Percentiles rank a stretch among this genome's conserved stretches.
Conservation (phyloP, 1,140 invertebrate species). For the Drosophila parabipectinata region DNA sequence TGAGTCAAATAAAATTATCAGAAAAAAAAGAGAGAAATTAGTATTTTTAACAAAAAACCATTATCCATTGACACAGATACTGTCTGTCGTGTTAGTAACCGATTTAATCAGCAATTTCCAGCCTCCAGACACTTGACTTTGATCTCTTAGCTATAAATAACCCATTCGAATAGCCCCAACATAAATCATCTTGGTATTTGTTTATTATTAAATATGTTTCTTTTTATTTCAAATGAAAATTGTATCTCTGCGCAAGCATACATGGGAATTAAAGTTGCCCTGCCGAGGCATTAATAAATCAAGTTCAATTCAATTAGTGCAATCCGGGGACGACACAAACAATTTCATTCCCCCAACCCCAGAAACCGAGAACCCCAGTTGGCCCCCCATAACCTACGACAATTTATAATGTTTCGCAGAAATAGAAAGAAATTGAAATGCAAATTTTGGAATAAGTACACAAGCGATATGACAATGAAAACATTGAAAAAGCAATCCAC, state of each 20-base stretch:
- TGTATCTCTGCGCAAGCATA: background rate
- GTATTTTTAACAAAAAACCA: background rate
- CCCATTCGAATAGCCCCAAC: constrained; percentile 25
- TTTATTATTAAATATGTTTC: constrained; percentile 37
- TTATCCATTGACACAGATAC: constrained; percentile 10
- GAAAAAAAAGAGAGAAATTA: background rate
- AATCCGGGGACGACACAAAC: constrained; percentile 53
- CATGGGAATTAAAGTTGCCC: constrained; percentile 60
- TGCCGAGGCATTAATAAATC: constrained; percentile 67
- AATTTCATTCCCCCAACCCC: constrained; percentile 29
- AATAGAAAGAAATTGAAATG: constrained; percentile 49
- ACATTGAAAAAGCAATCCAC: constrained; percentile 61
- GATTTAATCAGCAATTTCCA: constrained; percentile 21
- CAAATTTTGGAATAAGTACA: constrained; percentile 22
- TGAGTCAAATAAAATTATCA: background rate
- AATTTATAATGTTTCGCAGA: constrained; percentile 66
- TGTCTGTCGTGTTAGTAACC: constrained; percentile 7
- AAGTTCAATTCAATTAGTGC: constrained; percentile 81
- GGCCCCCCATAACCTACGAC: constrained; percentile 76
- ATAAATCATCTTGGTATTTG: constrained; percentile 58
- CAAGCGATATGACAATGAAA: constrained; percentile 34
- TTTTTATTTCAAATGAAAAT: constrained; percentile 6
- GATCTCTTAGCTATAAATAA: constrained; percentile 51
- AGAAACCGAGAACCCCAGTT: background rate
- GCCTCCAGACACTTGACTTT: constrained; percentile 27